Conservation (phyloP, 2,113 vertebrate species). For the Addax nasomaculatus region DNA sequence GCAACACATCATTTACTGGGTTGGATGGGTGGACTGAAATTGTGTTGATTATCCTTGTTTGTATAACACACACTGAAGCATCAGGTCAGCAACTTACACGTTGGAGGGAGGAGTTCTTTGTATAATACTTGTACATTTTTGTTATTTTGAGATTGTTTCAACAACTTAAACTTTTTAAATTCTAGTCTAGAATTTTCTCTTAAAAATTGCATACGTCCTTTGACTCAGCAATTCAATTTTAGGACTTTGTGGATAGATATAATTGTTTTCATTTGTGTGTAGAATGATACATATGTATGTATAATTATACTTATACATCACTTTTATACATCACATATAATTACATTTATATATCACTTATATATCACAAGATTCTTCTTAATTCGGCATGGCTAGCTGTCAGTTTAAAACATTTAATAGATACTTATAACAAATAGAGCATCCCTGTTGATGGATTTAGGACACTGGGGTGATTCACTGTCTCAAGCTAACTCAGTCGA, state of each 20-base stretch:
- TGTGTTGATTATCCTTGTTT: background rate
- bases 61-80: background rate
- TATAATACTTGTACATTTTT: background rate
- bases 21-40: background rate
- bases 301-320: background rate
- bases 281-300: too few species aligned
- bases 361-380: background rate
- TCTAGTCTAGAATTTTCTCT: background rate
- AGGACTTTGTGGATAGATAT: background rate
- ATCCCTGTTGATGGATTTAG: background rate
- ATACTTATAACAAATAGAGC: background rate
- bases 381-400: background rate
- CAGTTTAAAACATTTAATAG: background rate
- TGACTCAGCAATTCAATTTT: background rate
- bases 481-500: background rate
- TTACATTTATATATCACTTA: background rate
- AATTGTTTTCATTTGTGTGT: background rate
- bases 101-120: background rate
- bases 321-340: background rate
- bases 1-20: accelerated
- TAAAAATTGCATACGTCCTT: background rate
- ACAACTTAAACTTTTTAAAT: background rate
- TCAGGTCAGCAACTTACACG: background rate
- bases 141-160: background rate
- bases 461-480: background rate